These are phyloP conservation scores for Ranitomeya variabilis DNA, from an alignment of 2,113 vertebrate genomes.

Conservation along the genomic window DNA sequence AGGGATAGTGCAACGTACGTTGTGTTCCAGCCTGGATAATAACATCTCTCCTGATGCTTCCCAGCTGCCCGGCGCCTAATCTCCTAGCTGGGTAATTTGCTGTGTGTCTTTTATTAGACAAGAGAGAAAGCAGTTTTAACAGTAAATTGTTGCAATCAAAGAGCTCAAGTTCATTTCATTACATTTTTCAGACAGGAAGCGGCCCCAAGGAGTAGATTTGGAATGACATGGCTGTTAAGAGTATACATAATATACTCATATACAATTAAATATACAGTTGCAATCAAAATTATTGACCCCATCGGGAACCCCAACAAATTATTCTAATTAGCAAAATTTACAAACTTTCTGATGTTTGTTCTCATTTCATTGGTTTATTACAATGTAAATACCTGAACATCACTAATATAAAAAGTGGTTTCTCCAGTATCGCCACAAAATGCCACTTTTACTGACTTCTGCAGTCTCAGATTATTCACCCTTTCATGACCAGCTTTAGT, in stretches of 20 bases:
- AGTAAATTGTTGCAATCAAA: not conserved
- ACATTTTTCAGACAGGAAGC: not conserved
- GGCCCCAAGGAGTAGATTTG: not conserved
- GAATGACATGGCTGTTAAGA: not conserved
- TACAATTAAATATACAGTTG: not conserved
- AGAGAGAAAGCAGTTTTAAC: not conserved
- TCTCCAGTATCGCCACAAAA: too few relatives aligned
- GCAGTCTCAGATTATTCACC: too few relatives aligned
- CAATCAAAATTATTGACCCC: too few relatives aligned
- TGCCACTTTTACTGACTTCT: too few relatives aligned
- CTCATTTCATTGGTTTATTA: too few relatives aligned
- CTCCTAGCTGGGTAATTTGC: constrained; percentile 2
- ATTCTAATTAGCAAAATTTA: too few relatives aligned
- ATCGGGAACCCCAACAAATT: too few relatives aligned
- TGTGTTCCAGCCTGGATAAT: constrained; percentile 28
- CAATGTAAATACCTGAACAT: too few relatives aligned
- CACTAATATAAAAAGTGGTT: too few relatives aligned
- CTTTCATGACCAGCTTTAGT: too few relatives aligned
- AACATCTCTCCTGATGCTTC: not conserved
- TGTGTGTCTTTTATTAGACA: not conserved
- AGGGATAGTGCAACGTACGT: not conserved
- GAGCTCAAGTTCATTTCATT: not conserved
- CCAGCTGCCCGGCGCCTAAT: not conserved
- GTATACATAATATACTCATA: not conserved
- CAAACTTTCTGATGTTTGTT: too few relatives aligned